Conservation (phyloP, 2,113 vertebrate genomes). For the Cygnus buccinator region DNA sequence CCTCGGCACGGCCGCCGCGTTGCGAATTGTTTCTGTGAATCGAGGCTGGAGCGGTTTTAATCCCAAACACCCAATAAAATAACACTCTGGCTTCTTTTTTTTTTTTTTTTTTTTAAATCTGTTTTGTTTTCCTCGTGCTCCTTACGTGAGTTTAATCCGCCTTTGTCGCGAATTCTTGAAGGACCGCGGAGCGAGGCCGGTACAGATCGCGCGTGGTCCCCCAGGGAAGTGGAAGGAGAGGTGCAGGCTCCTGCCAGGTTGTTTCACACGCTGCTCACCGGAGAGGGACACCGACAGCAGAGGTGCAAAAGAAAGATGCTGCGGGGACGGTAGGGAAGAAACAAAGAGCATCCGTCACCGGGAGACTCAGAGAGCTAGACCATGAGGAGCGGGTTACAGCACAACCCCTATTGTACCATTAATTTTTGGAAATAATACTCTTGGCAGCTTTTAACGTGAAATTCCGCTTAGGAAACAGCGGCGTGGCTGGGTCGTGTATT, state of each 20-base stretch:
- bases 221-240: neutral
- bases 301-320: neutral
- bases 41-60: neutral
- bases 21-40: neutral
- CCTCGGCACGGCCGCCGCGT: neutral
- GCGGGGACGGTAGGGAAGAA: neutral
- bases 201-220: neutral
- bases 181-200: neutral
- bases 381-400: neutral
- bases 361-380: neutral
- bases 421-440: neutral
- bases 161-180: neutral
- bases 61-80: neutral
- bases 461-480: neutral
- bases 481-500: neutral
- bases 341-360: neutral
- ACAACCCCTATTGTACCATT: neutral
- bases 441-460: constrained; percentile 9
- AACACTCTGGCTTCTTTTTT: neutral
- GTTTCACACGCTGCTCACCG: neutral
- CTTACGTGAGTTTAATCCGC: neutral
- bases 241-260: neutral
- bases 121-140: neutral
- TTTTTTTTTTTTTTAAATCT: no score
- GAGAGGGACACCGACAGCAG: neutral